Evolutionary conservation across 2,888 invertebrate genomes (phyloP), one percentile per base, ranked within the genome.

Genomic region (Mythimna ferrago): DNA sequence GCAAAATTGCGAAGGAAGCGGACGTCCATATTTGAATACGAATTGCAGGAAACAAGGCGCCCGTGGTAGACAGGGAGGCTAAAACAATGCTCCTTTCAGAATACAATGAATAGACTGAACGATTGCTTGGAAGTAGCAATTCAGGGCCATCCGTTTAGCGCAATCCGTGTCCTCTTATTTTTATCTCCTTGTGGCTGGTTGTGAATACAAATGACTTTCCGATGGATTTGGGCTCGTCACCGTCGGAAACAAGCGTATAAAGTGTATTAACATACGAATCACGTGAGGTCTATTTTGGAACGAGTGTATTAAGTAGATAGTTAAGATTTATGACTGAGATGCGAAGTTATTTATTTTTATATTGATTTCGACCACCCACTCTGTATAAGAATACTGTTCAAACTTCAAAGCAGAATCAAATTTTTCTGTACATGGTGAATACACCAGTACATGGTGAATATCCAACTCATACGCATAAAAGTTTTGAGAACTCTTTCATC

Each of bases 1-100:
- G 93, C 90, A 92, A 92, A 94, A 92, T 38, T 83, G 84, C 84
- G 82, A 88, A 94, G 95, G 95, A 95, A 96, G 91, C 95, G 95
- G 95, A 96, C 89, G 89, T 95, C 95, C 95, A 94, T 89, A 89
- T 86, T 82, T 85, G 78, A 85, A 87, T 91, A 87, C 83, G 88
- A 87, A 89, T 87, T 87, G 88, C 92, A 93, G 93, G 94, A 95
- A 94, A 92, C 89, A 83, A 82, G 91, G 86, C 91, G 89, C 88
- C 91, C 71, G 83, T 73, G 76, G 81, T 87, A 89, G 89, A 85
- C 87, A 81, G 71, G 10, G 82, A 88, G 86, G 85, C 87, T 87
- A 84, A 90, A 89, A 94, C 94, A 93, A 94, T 93, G 87, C 87
- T 81, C 78, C 83, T 72, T 57, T 70, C 63, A 71, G 85, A 87